Conservation (phyloP, 1,140 invertebrate genomes). For the Drosophila aff. region DNA sequence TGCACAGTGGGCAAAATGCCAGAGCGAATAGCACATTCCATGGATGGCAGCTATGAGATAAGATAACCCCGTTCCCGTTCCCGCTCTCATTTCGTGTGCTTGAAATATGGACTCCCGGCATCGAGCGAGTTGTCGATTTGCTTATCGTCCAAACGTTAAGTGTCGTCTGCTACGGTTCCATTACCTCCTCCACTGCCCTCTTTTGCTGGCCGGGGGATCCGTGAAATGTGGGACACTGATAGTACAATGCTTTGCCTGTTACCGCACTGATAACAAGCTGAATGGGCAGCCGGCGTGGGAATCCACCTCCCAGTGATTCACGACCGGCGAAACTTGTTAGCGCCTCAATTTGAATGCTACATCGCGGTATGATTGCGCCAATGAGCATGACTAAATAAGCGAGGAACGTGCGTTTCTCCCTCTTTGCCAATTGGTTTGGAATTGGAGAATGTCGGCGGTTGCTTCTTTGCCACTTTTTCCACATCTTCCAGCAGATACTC, state of each 20-base stretch:
- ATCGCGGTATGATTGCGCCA: slow-evolving; percentile 33
- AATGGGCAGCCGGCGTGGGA: slow-evolving; percentile 34
- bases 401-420: slow-evolving; percentile 32
- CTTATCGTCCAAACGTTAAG: slow-evolving; percentile 55
- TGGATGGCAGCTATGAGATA: slow-evolving; percentile 36
- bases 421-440: slow-evolving; percentile 19
- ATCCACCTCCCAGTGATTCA: slow-evolving; percentile 33
- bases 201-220: slow-evolving; percentile 4
- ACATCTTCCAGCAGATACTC: slow-evolving; percentile 27
- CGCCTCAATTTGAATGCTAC: slow-evolving; percentile 28
- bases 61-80: slow-evolving; percentile 5
- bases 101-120: slow-evolving; percentile 19
- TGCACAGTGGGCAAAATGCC: slow-evolving; percentile 26
- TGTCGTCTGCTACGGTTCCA: slow-evolving; percentile 29
- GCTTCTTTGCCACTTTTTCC: slow-evolving; percentile 8
- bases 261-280: slow-evolving; percentile 38
- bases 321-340: slow-evolving; percentile 37
- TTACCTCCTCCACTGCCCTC: not conserved
- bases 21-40: slow-evolving; percentile 22
- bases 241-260: slow-evolving; percentile 44
- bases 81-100: slow-evolving; percentile 4
- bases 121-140: slow-evolving; percentile 21
- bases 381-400: slow-evolving; percentile 34
- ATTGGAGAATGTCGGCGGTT: slow-evolving; percentile 35
- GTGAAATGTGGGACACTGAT: slow-evolving; percentile 53